Base-by-base conservation (phyloP, 2,888 invertebrate genomes). In the Sinopyrophorus schimmeli region DNA sequence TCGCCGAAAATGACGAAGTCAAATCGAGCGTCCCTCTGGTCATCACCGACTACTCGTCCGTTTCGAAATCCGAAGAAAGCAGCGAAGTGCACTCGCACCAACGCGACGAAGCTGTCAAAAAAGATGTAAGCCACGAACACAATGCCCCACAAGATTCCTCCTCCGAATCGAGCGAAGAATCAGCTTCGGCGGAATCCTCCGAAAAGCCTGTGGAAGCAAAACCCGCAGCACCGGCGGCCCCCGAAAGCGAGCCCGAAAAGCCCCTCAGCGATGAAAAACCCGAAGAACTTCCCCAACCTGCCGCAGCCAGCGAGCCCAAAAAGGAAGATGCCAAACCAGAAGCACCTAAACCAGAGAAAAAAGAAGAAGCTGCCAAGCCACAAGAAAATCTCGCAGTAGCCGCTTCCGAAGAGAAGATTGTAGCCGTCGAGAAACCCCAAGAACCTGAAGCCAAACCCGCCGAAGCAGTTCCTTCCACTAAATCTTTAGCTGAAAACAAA, bases 1-100 rank as follows among this genome's bases (percentile, higher is more conserved):
- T 84, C 27, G 81, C 80, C 23, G 82, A 83, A 47, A 70, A 72
- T 23, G 67, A 67, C 41, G 55, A 59, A 31, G 47, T 54, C 5
- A 54, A 65, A 51, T 52, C 66, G 6, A 58, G 60, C 40, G 66
- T 67, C 38, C 75, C 74, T 26, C 66, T 72, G 48, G 73, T 74
- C 57, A 73, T 72, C 51, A 67, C 73, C 24, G 74, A 74, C 57
- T 70, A 74, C 61, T 66, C 75, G 6, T 68, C 70, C 23, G 74
- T 74, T 5, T 69, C 71, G 7, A 68, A 73, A 55, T 62, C 64
- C 7, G 67, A 73, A 54, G 68, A 60, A 10, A 50, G 50, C 12
- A 54, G 56, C 11, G 43, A 54, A 5, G 48, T 28, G 18, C 47
- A 28, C 17, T 44, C 34, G 31, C 44, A 46, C 21, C 28, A 14